phyloP scores from a whole-genome alignment of 2,888 invertebrate species.

The Atethmia centrago region DNA sequence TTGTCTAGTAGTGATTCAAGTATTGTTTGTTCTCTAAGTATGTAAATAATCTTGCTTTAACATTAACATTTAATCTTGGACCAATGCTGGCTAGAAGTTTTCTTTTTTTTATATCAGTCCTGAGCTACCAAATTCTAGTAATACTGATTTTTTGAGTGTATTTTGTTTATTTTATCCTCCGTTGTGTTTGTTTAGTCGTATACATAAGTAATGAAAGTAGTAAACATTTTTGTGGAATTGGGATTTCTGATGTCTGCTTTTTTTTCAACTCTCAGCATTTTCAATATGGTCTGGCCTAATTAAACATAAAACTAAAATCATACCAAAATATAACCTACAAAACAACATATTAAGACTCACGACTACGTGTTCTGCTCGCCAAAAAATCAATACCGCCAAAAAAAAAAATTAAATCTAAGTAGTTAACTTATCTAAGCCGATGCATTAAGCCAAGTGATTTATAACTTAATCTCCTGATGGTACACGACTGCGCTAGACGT shows the following conservation, averaged over 20 bases:
- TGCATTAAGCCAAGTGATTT: slow-evolving; percentile 52
- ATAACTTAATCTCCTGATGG: slow-evolving; percentile 59
- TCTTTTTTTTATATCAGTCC: not conserved
- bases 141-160: not conserved
- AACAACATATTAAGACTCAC: not conserved
- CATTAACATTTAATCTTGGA: not conserved
- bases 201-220: not conserved
- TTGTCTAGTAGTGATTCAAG: not conserved
- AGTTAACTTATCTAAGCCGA: slow-evolving; percentile 41
- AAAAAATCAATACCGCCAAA: slow-evolving; percentile 7
- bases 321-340: not conserved
- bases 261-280: not conserved
- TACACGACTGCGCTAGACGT: slow-evolving; percentile 43
- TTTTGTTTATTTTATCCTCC: not conserved
- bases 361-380: not conserved
- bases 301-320: not conserved
- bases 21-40: not conserved
- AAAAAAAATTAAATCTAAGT: slow-evolving; percentile 30
- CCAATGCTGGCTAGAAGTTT: not conserved
- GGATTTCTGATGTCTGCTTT: not conserved
- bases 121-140: not conserved
- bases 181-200: not conserved
- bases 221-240: not conserved
- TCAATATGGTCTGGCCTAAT: not conserved
- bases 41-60: not conserved